Evolutionary conservation across 1,140 invertebrate species (phyloP), one percentile per base, ranked within the genome.

Genomic region (Camponotus pennsylvanicus): DNA sequence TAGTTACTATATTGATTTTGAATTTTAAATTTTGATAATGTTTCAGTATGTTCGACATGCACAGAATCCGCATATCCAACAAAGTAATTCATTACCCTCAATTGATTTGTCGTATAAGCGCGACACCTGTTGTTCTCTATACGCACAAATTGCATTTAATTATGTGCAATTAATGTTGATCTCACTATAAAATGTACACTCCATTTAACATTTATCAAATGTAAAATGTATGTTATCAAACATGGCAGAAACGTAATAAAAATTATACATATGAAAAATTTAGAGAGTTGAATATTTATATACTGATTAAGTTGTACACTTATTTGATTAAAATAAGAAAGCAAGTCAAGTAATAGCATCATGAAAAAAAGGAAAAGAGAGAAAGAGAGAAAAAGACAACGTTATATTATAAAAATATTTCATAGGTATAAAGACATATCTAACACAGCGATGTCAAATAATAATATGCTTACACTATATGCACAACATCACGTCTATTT

Each of bases 121-220:
- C 79, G 79, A 83, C 69, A 83, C 79, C 79, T 83, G 79, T 83
- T 83, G 69, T 83, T 75, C 79, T n/a, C 69, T 57, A 67, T n/a
- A 34, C 66, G 37, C 15, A 66, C 63, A 57, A 32, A 61, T 61
- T 34, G 49, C 40, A 57, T 79, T 88, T 70, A 77, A 71, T 77
- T 79, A 59, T 63, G 69, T 55, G 32, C 37, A 89, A 86, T 89
- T 82, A 82, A 88, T 71, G 61, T 89, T 77, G 75, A 86, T 89
- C 49, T 80, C 49, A 78, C 79, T 83, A 55, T 59, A 71, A 80
- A 80, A 82, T 80, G 42, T 76, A 73, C 34, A 59, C 18, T 5
- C 40, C 5, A 52, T 40, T 49, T 45, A 61, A 85, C 32, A 52
- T 37, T 45, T 42, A 49, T 27, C 18, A 57, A 40, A 18, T 18